These are phyloP conservation scores for Brachionus koreanus DNA, from an alignment of 1,140 invertebrate species.

Conservation along the genomic window DNA sequence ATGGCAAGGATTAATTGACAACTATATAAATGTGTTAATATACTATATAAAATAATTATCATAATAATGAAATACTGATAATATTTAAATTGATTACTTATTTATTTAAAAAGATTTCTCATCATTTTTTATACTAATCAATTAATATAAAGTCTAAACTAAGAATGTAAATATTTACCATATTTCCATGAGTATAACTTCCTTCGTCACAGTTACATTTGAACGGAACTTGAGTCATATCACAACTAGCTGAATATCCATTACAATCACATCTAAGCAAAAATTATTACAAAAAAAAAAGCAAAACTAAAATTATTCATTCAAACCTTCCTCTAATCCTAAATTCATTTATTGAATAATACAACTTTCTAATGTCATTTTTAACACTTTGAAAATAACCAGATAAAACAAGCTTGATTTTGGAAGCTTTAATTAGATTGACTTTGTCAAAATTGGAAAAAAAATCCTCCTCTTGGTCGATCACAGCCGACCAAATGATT, in stretches of 20 bases:
- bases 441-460: background rate
- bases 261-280: slow-evolving; percentile 55
- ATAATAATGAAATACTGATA: too few relatives aligned
- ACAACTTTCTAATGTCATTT: slow-evolving; percentile 55
- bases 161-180: slow-evolving; percentile 48
- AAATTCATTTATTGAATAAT: slow-evolving; percentile 98
- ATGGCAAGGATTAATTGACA: too few relatives aligned
- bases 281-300: background rate
- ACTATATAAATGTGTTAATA: too few relatives aligned
- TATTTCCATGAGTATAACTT: slow-evolving; percentile 53
- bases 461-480: background rate
- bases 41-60: too few relatives aligned
- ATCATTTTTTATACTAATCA: too few relatives aligned
- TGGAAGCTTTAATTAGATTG: background rate
- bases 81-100: too few relatives aligned
- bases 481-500: background rate
- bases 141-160: too few relatives aligned
- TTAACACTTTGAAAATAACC: slow-evolving; percentile 20
- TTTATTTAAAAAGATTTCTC: too few relatives aligned
- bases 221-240: slow-evolving; percentile 50
- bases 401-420: background rate
- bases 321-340: slow-evolving; percentile 83
- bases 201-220: slow-evolving; percentile 51
- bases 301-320: background rate
- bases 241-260: slow-evolving; percentile 55